Conservation (phyloP, 2,888 invertebrate genomes). For the Mallateleia sp. region DNA sequence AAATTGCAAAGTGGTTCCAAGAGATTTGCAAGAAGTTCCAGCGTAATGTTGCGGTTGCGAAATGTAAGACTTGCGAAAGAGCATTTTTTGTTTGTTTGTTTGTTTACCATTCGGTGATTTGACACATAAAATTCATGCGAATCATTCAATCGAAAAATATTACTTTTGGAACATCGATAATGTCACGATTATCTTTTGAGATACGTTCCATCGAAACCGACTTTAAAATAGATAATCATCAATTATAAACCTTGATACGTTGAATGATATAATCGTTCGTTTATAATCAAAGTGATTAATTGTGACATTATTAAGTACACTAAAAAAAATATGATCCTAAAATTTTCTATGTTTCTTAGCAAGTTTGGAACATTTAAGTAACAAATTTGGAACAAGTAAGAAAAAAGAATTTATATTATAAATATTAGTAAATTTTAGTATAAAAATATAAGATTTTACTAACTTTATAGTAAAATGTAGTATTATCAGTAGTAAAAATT, state of each 20-base stretch:
- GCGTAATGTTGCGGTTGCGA: constrained; percentile 66
- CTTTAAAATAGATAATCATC: constrained; percentile 27
- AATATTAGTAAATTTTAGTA: too few species aligned
- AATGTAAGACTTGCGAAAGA: constrained; percentile 26
- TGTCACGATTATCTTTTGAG: constrained; percentile 26
- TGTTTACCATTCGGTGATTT: not conserved
- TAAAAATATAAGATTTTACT: too few species aligned
- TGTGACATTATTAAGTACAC: too few species aligned
- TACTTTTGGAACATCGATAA: constrained; percentile 16
- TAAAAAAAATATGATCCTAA: too few species aligned
- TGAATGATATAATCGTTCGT: constrained; percentile 30
- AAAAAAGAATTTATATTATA: too few species aligned
- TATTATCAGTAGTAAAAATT: too few species aligned
- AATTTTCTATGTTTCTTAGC: too few species aligned
- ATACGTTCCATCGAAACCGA: constrained; percentile 17
- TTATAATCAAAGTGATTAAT: constrained; percentile 29
- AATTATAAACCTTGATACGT: constrained; percentile 33
- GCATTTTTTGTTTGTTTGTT: too few species aligned
- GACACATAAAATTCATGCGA: not conserved
- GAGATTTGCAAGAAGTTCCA: constrained; percentile 83
- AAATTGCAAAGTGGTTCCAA: constrained; percentile 86
- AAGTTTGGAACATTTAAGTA: too few species aligned
- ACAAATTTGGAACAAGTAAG: too few species aligned
- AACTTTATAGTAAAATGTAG: too few species aligned
- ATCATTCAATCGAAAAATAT: not conserved